These are phyloP conservation scores for Drosophila pectinifera DNA, from an alignment of 1,140 invertebrate genomes.

Conservation along the genomic window DNA sequence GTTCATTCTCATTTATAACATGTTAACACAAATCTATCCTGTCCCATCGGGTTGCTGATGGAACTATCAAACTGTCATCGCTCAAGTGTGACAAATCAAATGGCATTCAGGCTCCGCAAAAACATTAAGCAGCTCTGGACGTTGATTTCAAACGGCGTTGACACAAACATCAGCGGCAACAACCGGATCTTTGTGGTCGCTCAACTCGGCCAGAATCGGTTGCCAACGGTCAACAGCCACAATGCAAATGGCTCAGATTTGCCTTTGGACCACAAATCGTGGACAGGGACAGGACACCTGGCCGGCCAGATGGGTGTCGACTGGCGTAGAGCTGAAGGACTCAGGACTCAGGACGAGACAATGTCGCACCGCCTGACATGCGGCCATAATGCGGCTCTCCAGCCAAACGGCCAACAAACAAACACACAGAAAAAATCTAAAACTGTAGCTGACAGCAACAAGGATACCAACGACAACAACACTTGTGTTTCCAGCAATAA, in stretches of 20 bases:
- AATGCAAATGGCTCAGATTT: slow-evolving; percentile 77
- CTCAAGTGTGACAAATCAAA: slow-evolving; percentile 40
- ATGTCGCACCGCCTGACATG: slow-evolving; percentile 61
- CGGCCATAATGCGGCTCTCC: slow-evolving; percentile 70
- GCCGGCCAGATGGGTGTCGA: slow-evolving; percentile 37
- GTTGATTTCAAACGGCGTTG: slow-evolving; percentile 36
- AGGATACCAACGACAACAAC: slow-evolving; percentile 53
- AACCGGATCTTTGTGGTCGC: slow-evolving; percentile 56
- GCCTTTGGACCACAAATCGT: slow-evolving; percentile 66
- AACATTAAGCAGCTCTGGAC: slow-evolving; percentile 5
- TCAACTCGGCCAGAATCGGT: slow-evolving; percentile 58
- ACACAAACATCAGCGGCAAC: slow-evolving; percentile 36
- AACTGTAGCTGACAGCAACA: slow-evolving; percentile 67
- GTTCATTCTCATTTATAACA: not conserved
- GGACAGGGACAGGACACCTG: slow-evolving; percentile 52
- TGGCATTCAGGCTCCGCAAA: slow-evolving; percentile 19
- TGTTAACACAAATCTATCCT: not conserved
- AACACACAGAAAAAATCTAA: slow-evolving; percentile 40
- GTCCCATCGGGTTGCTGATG: not conserved
- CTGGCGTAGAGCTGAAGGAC: slow-evolving; percentile 64
- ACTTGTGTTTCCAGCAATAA: slow-evolving; percentile 56
- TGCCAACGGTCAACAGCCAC: slow-evolving; percentile 58
- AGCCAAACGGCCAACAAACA: slow-evolving; percentile 49
- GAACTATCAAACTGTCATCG: slow-evolving; percentile 16
- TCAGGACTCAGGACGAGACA: slow-evolving; percentile 81